Base-by-base conservation (phyloP, 2,797 vertebrate genomes). In the Pristis pectinata region DNA sequence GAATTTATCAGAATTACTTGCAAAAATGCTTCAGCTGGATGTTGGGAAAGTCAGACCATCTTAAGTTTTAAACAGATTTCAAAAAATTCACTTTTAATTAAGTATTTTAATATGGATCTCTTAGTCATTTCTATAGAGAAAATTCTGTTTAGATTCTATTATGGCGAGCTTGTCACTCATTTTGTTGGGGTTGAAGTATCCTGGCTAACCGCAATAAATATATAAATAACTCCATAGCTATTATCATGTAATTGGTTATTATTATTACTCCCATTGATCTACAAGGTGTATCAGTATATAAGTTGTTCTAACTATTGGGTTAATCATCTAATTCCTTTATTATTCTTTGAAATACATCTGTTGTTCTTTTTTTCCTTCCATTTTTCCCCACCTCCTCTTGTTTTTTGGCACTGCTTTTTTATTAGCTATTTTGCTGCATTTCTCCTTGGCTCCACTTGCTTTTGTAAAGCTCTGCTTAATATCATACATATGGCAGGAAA, bases 401-500 rank as follows among this genome's bases (percentile, higher is more conserved):
- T 93, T 74, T 49, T 37, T 74, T 93, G 87, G 37, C 91, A 72
- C 11, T 72, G 24, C 9, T 24, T 93, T 70, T 93, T 93, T 34
- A 70, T 72, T 44, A 74, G 92, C 30, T 24, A 44, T 49, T 93
- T 53, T 53, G 70, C 41, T 87, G 24, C 24, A 93, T 74, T 94
- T 76, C 34, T 19, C 9, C 6, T n/a, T 0, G 4, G 41, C 70
- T 94, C 70, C 92, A 94, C 6, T 94, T 72, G 9, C 44, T 93
- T 91, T 91, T 91, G 9, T 91, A 64, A 61, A 91, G 64, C 19
- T 91, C 61, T 91, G 64, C 27, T 94, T 94, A 94, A 76, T 94
- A 17, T 56, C 37, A 34, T 74, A 53, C 44, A 34, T 53, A 94
- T 49, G 70, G 15, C 92, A 94, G 92, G 64, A 49, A 76, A 56